Base-by-base conservation (phyloP, 1,140 invertebrate species). In the Euglossa dilemma region DNA sequence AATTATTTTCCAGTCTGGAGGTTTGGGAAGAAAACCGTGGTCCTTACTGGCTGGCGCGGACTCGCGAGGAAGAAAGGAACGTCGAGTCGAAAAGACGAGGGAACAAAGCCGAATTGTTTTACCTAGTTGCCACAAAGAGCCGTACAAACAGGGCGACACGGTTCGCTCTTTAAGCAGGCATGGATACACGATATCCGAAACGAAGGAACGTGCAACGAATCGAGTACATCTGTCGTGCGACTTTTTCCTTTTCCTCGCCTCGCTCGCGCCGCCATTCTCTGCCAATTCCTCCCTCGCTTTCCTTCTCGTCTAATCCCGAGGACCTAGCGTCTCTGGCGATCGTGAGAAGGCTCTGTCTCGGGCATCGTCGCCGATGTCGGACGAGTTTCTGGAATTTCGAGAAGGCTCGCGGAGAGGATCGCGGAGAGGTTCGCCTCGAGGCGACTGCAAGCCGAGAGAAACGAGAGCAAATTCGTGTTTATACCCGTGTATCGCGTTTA, bases 41-140 rank as follows among this genome's bases (percentile, higher is more conserved):
- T 11, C 12, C 47, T 50, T 50, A 11, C 9, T 50, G 0, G 47
- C 47, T 50, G 0, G n/a, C n/a, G n/a, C n/a, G n/a, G 9, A 50
- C 11, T 23, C n/a, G 23, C 7, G 11, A 61, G n/a, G n/a, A 61
- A 25, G n/a, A 61, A 28, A 25, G n/a, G 61, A 28, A 63, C 12
- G 45, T n/a, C 71, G 56, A 45, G 12, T 61, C 20, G 43, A 25
- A 54, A 54, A 12, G 72, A 73, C 28, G 6, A 74, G 3, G n/a
- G 52, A n/a, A 78, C 75, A 67, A 67, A 57, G 75, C 36, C 18
- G 47, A 28, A 66, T 61, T 57, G 75, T 77, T 56, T 67, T n/a
- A 50, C 23, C 36, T 9, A 23, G 8, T 80, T 80, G 14, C 28
- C 8, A 57, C 12, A 23, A 18, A 59, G 23, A 59, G 69, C 18